Evolutionary conservation across 2,888 invertebrate genomes (phyloP).

Genomic region (Apeira syringaria): DNA sequence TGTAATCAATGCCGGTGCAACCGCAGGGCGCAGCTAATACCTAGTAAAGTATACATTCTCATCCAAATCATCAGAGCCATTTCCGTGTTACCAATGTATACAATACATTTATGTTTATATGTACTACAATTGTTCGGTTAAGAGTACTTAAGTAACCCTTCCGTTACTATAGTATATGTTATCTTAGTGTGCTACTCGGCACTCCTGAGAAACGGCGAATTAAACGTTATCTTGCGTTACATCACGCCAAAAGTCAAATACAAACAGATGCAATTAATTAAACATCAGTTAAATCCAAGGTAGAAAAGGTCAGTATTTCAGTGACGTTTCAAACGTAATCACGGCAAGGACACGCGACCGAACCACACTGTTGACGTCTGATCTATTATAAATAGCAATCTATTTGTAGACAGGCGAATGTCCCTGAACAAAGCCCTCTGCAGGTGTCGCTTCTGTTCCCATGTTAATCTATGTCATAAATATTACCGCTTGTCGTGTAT

Average conservation of each 20-base stretch:
- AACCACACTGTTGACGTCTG: constrained; percentile 42
- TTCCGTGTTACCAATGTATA: too few species aligned
- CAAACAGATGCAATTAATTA: background rate
- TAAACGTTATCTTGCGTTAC: background rate
- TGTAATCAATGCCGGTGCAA: too few species aligned
- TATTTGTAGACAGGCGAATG: constrained; percentile 39
- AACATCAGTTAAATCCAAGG: constrained; percentile 3
- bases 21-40: too few species aligned
- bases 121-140: too few species aligned
- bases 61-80: too few species aligned
- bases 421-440: constrained; percentile 34
- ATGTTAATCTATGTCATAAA: constrained; percentile 12
- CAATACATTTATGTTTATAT: too few species aligned
- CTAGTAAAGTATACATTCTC: too few species aligned
- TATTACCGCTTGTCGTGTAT: constrained; percentile 4
- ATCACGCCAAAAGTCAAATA: constrained; percentile 10
- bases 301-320: constrained; percentile 24
- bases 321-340: constrained; percentile 34
- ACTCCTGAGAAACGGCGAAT: too few species aligned
- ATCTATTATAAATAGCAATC: constrained; percentile 46
- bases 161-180: too few species aligned
- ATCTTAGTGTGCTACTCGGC: too few species aligned
- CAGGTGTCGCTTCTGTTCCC: constrained; percentile 21
- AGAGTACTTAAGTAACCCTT: too few species aligned
- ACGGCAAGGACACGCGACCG: constrained; percentile 44